These are phyloP conservation scores for Garrulus glandarius DNA, from an alignment of 2,797 vertebrate species.

Conservation along the genomic window DNA sequence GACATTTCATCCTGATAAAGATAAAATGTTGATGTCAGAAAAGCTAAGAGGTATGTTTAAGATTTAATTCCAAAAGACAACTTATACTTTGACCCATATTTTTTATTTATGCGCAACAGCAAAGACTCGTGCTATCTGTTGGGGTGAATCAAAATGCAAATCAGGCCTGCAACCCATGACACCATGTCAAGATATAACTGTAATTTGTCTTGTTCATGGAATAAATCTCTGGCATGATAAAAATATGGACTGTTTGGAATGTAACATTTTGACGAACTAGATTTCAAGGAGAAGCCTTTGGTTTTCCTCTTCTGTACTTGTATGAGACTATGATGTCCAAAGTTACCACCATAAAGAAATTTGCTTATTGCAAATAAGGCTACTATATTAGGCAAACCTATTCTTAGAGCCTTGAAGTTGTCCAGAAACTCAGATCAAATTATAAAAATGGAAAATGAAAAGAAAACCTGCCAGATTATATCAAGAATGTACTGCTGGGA, in stretches of 20 bases:
- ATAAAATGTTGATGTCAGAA: not conserved
- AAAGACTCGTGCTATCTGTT: not conserved
- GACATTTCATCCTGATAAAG: not conserved
- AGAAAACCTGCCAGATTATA: not conserved
- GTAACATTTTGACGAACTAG: not conserved
- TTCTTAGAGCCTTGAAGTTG: not conserved
- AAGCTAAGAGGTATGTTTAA: not conserved
- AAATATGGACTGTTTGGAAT: not conserved
- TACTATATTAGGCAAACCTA: not conserved
- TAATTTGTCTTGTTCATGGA: not conserved
- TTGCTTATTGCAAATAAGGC: not conserved
- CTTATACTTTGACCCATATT: not conserved
- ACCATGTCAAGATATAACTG: not conserved
- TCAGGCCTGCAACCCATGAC: not conserved
- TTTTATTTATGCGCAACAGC: not conserved
- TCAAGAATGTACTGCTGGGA: not conserved
- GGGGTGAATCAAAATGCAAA: not conserved
- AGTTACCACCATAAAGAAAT: not conserved
- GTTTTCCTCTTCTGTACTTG: not conserved
- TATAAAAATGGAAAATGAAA: not conserved
- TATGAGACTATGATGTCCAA: not conserved
- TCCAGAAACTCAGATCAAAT: not conserved
- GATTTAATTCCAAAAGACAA: not conserved
- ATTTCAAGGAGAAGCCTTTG: not conserved
- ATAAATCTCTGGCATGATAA: not conserved